A percentile compares a stretch with the other conserved stretches of the same genome.
Conservation (phyloP, 1,140 invertebrate genomes). For the Neodiprion lecontei region DNA sequence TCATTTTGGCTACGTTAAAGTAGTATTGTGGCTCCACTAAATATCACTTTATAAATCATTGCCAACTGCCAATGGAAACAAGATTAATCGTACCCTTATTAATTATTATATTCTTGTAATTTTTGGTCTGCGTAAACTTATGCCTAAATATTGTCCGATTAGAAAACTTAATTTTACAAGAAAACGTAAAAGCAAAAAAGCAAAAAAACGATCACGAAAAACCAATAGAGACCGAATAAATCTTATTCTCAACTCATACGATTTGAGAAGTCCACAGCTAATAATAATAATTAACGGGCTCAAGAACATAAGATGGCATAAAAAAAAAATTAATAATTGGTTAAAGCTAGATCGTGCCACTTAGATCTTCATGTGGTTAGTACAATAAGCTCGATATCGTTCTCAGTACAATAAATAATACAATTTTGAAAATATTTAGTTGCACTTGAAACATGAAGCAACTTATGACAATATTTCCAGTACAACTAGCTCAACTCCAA, state of each 20-base stretch:
- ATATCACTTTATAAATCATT: not conserved
- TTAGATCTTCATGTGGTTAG: conserved; percentile 3
- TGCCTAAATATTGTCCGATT: conserved; percentile 57
- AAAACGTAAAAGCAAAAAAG: not conserved
- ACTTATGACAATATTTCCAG: conserved; percentile 2
- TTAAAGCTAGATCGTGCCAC: conserved; percentile 4
- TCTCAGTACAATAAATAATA: not conserved
- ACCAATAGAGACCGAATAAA: not conserved
- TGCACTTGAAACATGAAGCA: not conserved
- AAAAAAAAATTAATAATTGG: not conserved
- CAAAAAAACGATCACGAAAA: not conserved
- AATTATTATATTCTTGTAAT: conserved; percentile 47
- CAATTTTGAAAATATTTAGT: not conserved
- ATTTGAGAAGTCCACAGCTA: not conserved
- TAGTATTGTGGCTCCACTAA: not conserved
- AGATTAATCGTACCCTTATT: conserved; percentile 41
- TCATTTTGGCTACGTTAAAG: not conserved
- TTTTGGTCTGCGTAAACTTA: conserved; percentile 57
- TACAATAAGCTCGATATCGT: not conserved
- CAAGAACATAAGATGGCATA: not conserved
- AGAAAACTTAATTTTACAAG: conserved; percentile 40
- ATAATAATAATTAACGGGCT: not conserved
- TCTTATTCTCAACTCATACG: not conserved
- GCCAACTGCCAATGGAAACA: conserved; percentile 30
- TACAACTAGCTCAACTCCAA: not conserved